A percentile compares a stretch with the other conserved stretches of the same genome.
Conservation (phyloP, 2,797 vertebrate species). For the Serranus cabrilla region DNA sequence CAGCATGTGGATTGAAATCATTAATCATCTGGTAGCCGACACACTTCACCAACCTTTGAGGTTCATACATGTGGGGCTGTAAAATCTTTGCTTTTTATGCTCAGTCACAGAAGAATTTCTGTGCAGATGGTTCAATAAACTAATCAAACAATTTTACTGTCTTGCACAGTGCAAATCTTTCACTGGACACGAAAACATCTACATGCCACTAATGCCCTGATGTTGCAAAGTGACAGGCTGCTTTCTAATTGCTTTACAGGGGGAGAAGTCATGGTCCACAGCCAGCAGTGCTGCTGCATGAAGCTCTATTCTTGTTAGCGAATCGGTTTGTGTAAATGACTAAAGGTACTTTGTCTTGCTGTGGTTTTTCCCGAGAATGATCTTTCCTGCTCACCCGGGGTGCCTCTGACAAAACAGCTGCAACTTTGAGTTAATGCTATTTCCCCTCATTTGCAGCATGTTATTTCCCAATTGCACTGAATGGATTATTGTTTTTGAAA, state of each 20-base stretch:
- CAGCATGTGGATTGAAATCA: not conserved
- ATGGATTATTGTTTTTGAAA: constrained; percentile 42
- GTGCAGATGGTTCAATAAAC: constrained; percentile 62
- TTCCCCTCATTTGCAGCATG: constrained; percentile 16
- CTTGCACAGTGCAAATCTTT: constrained; percentile 25
- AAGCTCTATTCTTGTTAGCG: constrained; percentile 32
- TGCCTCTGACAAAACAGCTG: constrained; percentile 37
- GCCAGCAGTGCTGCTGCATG: constrained; percentile 16
- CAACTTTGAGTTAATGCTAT: constrained; percentile 6
- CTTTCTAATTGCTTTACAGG: constrained; percentile 45
- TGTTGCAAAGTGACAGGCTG: constrained; percentile 31
- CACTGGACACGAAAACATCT: constrained; percentile 20
- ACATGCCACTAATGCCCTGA: constrained; percentile 44
- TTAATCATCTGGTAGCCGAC: not conserved
- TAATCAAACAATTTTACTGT: constrained; percentile 40
- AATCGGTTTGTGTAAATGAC: constrained; percentile 27
- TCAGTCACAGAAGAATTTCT: constrained; percentile 41
- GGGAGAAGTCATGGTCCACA: constrained; percentile 22
- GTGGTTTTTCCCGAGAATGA: constrained; percentile 50
- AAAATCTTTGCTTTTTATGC: constrained; percentile 6
- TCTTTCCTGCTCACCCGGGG: constrained; percentile 1
- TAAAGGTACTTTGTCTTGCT: constrained; percentile 10
- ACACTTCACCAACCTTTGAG: not conserved
- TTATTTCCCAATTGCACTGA: not conserved
- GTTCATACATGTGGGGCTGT: not conserved